Conservation (phyloP, 2,797 vertebrate species). For the Amphiprion clarkii region DNA sequence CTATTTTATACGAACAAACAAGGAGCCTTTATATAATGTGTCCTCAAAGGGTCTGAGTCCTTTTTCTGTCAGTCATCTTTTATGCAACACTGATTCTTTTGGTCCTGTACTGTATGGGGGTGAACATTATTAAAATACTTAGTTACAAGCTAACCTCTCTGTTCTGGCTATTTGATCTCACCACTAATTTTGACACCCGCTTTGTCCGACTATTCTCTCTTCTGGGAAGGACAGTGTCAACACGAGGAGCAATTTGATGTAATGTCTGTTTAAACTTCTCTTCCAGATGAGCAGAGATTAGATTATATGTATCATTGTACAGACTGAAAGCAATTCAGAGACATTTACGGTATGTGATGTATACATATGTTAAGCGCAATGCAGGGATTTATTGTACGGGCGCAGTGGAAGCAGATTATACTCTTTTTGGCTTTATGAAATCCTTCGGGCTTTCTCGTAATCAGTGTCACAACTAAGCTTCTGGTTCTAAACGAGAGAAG, state of each 20-base stretch:
- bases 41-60: background rate
- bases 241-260: conserved; percentile 17
- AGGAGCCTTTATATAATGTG: conserved; percentile 34
- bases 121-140: conserved; percentile 14
- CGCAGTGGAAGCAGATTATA: conserved; percentile 57
- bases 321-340: conserved; percentile 17
- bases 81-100: background rate
- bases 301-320: conserved; percentile 23
- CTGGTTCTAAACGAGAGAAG: conserved; percentile 38
- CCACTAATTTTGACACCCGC: background rate
- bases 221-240: background rate
- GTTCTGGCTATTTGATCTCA: conserved; percentile 16
- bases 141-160: conserved; percentile 9
- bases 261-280: conserved; percentile 5
- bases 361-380: conserved; percentile 23
- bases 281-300: background rate
- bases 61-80: conserved; percentile 1
- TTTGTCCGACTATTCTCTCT: background rate
- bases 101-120: conserved; percentile 4
- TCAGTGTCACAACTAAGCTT: conserved; percentile 60
- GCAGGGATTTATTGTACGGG: conserved; percentile 29
- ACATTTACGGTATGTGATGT: conserved; percentile 41
- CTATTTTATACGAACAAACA: conserved; percentile 36
- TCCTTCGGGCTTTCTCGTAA: conserved; percentile 57
- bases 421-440: conserved; percentile 54